phyloP scores from a whole-genome alignment of 2,797 vertebrate species.

The Sebastes dallii region DNA sequence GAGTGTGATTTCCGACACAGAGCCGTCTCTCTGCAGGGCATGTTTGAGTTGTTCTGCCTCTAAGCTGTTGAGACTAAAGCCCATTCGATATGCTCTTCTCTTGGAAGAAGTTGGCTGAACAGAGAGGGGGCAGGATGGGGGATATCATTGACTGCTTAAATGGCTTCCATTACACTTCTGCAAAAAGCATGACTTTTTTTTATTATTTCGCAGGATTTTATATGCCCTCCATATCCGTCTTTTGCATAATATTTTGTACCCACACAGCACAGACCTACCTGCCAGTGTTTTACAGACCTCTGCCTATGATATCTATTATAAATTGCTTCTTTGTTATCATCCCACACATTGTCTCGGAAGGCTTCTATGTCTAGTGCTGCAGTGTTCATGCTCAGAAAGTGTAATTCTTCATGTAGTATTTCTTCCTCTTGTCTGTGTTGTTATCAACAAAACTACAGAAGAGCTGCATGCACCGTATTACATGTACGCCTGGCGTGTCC shows the following conservation, averaged over 20 bases:
- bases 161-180: conserved; percentile 83
- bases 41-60: conserved; percentile 74
- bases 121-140: conserved; percentile 76
- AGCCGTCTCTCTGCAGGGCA: conserved; percentile 72
- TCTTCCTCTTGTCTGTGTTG: conserved; percentile 61
- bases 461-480: conserved; percentile 62
- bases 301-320: conserved; percentile 64
- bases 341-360: conserved; percentile 80
- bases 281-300: conserved; percentile 64
- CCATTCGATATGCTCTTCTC: conserved; percentile 77
- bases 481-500: conserved; percentile 46
- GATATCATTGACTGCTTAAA: conserved; percentile 84
- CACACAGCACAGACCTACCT: conserved; percentile 69
- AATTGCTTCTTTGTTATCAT: conserved; percentile 74
- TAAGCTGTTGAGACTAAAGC: conserved; percentile 77
- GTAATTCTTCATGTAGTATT: conserved; percentile 63
- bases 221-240: conserved; percentile 67
- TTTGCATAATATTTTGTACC: conserved; percentile 73
- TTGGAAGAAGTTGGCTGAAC: conserved; percentile 74
- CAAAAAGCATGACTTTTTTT: conserved; percentile 80
- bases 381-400: conserved; percentile 71
- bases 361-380: conserved; percentile 74
- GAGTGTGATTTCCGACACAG: conserved; percentile 70
- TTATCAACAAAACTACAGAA: conserved; percentile 39
- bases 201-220: conserved; percentile 68